A percentile compares a stretch with the other conserved stretches of the same genome.
These are phyloP conservation scores for Argopecten irradians DNA, from an alignment of 1,140 invertebrate species.

Conservation along the genomic window DNA sequence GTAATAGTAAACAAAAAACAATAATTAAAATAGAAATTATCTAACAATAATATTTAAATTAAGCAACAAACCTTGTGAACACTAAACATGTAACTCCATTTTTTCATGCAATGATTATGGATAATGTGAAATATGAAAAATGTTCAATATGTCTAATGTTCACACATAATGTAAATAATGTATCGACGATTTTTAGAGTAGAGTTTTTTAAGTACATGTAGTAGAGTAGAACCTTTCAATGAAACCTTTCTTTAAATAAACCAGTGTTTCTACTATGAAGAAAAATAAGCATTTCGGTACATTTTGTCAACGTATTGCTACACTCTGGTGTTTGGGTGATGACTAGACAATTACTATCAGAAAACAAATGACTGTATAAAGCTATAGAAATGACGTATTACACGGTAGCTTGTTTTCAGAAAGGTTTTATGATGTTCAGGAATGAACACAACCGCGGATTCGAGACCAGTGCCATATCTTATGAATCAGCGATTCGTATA, in stretches of 20 bases:
- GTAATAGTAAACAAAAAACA: too few species aligned
- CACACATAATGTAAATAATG: not conserved
- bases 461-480: not conserved
- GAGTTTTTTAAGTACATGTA: not conserved
- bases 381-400: not conserved
- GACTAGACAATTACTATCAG: too few species aligned
- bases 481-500: not conserved
- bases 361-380: not conserved
- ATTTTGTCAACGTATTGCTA: too few species aligned
- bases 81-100: too few species aligned
- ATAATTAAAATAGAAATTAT: too few species aligned
- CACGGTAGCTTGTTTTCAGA: not conserved
- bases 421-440: not conserved
- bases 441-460: slow-evolving; percentile 1
- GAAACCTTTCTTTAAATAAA: not conserved
- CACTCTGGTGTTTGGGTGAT: too few species aligned
- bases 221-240: not conserved
- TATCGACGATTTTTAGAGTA: not conserved
- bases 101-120: too few species aligned
- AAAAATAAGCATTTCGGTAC: too few species aligned
- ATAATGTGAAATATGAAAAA: not conserved
- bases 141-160: not conserved
- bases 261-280: not conserved
- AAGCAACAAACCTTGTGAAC: too few species aligned
- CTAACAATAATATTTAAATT: too few species aligned